These are phyloP conservation scores for Drosophila kepulauana DNA, from an alignment of 1,140 invertebrate species.

Conservation along the genomic window DNA sequence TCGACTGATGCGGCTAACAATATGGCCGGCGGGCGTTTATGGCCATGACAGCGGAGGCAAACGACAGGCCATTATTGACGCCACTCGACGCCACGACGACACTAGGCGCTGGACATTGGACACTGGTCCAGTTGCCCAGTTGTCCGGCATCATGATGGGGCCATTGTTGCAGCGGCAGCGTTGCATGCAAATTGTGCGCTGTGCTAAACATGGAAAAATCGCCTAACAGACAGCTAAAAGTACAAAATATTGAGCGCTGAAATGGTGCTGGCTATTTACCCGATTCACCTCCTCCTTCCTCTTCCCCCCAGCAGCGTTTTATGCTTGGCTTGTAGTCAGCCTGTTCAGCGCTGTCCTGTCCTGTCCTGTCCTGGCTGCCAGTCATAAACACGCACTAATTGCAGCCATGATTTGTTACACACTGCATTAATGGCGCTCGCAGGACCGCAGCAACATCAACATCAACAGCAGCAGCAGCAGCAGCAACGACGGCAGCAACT, in stretches of 20 bases:
- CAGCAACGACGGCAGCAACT: slow-evolving; percentile 30
- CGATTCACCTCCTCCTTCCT: background rate
- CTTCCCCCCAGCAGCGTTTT: too few species aligned
- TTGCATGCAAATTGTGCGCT: slow-evolving; percentile 73
- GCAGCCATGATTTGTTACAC: slow-evolving; percentile 78
- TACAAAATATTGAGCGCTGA: slow-evolving; percentile 72
- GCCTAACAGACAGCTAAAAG: slow-evolving; percentile 60
- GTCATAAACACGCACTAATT: slow-evolving; percentile 83
- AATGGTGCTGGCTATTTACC: slow-evolving; percentile 50
- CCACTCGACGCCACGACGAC: slow-evolving; percentile 69
- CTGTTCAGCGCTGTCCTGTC: slow-evolving; percentile 6
- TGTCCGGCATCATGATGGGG: slow-evolving; percentile 46
- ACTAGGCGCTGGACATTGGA: slow-evolving; percentile 31
- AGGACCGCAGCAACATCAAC: slow-evolving; percentile 54
- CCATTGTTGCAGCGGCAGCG: slow-evolving; percentile 39
- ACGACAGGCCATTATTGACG: slow-evolving; percentile 82
- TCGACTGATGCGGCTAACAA: slow-evolving; percentile 71
- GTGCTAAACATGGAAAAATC: slow-evolving; percentile 54
- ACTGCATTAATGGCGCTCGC: slow-evolving; percentile 64
- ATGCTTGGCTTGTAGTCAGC: background rate
- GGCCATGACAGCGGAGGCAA: slow-evolving; percentile 59
- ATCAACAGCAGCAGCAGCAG: slow-evolving; percentile 23
- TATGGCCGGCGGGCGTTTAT: slow-evolving; percentile 80
- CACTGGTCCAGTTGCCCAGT: slow-evolving; percentile 19
- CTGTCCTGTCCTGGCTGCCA: slow-evolving; percentile 26